phyloP scores from a whole-genome alignment of 2,888 invertebrate species.

The Drosophila eohydei region DNA sequence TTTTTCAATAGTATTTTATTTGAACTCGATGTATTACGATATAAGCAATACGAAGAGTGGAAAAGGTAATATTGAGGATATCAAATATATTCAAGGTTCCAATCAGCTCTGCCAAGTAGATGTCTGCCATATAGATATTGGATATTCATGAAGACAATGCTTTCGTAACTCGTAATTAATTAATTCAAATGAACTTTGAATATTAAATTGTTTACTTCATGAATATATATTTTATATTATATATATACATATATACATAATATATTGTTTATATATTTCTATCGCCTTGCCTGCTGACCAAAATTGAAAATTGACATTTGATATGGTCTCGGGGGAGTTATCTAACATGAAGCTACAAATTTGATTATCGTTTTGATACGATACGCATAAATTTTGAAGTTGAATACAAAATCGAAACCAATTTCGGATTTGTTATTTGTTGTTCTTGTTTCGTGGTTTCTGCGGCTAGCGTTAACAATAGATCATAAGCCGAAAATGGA shows the following conservation, averaged over 20 bases:
- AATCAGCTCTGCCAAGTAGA: no score
- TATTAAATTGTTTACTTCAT: no score
- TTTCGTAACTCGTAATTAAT: no score
- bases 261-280: background rate
- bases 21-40: no score
- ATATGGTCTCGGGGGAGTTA: conserved; percentile 29
- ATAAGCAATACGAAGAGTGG: no score
- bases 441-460: conserved; percentile 28
- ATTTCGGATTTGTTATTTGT: conserved; percentile 24
- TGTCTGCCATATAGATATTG: no score
- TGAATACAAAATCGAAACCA: conserved; percentile 41
- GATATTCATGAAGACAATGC: no score
- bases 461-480: conserved; percentile 62
- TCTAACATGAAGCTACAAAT: conserved; percentile 37
- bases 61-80: no score
- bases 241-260: background rate
- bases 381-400: conserved; percentile 41
- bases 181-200: no score
- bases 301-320: conserved; percentile 35
- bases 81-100: no score
- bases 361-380: conserved; percentile 45
- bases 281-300: background rate
- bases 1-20: no score
- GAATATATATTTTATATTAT: no score
- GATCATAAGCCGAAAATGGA: conserved; percentile 72